These are phyloP conservation scores for Ammodramus savannarum DNA, from an alignment of 2,113 vertebrate species.

Conservation along the genomic window DNA sequence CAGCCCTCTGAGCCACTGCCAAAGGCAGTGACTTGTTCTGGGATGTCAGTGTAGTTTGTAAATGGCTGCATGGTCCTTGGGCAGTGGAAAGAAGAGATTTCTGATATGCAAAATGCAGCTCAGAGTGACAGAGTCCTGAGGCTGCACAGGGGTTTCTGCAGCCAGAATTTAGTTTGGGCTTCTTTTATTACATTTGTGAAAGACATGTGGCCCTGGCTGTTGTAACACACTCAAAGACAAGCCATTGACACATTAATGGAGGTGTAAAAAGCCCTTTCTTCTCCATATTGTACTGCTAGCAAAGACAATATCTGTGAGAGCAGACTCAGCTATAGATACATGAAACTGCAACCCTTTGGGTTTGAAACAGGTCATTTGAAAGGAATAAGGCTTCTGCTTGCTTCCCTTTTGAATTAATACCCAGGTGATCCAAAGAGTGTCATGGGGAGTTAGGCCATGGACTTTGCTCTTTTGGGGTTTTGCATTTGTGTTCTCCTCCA, in stretches of 20 bases:
- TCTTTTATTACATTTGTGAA: neutral
- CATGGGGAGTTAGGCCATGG: neutral
- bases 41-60: neutral
- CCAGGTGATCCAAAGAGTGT: neutral
- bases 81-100: neutral
- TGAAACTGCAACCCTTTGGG: neutral
- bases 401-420: neutral
- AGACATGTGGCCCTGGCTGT: neutral
- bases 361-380: neutral
- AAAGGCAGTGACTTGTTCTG: neutral
- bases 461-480: neutral
- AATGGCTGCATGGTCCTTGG: neutral
- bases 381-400: neutral
- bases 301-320: neutral
- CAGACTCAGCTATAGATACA: neutral
- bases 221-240: neutral
- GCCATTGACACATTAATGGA: neutral
- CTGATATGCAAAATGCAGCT: neutral
- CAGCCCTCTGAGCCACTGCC: neutral
- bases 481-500: neutral
- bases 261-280: neutral
- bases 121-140: neutral
- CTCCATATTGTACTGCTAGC: neutral
- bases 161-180: neutral
- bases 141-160: neutral